Percentiles rank a stretch among this genome's conserved stretches.
Evolutionary conservation across 2,888 invertebrate species (phyloP).

Genomic region (Bellardia bayeri): DNA sequence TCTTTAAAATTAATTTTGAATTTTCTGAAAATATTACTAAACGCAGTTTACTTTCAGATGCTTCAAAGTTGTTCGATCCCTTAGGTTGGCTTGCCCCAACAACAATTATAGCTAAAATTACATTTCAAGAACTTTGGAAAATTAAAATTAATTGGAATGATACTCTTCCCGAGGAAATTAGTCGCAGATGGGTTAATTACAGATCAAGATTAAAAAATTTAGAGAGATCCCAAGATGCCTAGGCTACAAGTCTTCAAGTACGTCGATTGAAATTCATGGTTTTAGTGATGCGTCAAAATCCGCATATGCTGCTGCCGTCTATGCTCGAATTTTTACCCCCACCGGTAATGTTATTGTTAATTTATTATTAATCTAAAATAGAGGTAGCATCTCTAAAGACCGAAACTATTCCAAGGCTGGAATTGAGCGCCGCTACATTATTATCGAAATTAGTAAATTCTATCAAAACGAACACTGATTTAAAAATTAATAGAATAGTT

Average conservation of each 20-base stretch:
- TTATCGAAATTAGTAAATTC: conserved; percentile 6
- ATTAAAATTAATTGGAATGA: conserved; percentile 62
- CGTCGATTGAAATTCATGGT: conserved; percentile 49
- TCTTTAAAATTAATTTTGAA: no score
- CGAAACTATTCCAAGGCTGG: conserved; percentile 37
- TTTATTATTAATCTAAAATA: conserved; percentile 35
- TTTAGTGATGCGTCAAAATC: conserved; percentile 66
- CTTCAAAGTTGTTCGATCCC: no score
- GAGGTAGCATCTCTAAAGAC: conserved; percentile 48
- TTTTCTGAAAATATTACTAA: no score
- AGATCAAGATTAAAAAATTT: conserved; percentile 38
- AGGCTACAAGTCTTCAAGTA: not conserved
- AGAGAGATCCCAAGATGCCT: conserved; percentile 61
- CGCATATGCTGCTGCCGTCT: conserved; percentile 63
- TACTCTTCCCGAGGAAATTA: conserved; percentile 46
- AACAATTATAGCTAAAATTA: conserved; percentile 66
- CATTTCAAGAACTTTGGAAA: conserved; percentile 70
- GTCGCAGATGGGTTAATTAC: conserved; percentile 48
- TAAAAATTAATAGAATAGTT: not conserved
- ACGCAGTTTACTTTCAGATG: no score
- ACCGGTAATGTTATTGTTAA: not conserved
- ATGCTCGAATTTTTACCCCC: no score
- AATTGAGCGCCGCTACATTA: conserved; percentile 36
- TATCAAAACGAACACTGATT: not conserved
- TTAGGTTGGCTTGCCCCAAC: conserved; percentile 68